Evolutionary conservation across 2,888 invertebrate genomes (phyloP).

Genomic region (Nephrotoma guestfalica): DNA sequence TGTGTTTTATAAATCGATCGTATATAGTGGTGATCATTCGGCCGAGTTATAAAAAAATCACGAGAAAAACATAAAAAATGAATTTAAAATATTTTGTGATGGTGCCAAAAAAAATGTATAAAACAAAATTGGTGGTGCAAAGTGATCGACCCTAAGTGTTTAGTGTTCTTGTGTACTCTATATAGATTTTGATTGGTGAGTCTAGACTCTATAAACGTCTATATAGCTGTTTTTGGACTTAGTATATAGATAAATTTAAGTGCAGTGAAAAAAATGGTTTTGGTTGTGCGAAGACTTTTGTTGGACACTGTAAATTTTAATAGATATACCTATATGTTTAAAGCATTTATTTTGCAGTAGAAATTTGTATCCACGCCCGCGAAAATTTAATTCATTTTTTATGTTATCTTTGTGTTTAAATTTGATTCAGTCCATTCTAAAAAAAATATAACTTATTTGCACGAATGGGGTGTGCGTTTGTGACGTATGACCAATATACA

Average conservation of each 20-base stretch:
- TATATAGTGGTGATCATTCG: not conserved
- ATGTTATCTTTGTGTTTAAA: not conserved
- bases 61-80: not conserved
- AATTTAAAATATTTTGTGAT: not conserved
- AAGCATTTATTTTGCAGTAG: not conserved
- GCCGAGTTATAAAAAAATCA: not conserved
- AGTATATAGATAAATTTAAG: not conserved
- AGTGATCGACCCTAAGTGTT: not conserved
- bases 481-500: not conserved
- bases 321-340: not conserved
- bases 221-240: not conserved
- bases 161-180: not conserved
- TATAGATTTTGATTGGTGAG: not conserved
- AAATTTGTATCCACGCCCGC: not conserved
- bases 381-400: not conserved
- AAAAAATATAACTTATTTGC: not conserved
- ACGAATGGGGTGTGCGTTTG: not conserved
- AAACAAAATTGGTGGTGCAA: too few species aligned
- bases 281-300: not conserved
- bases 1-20: not conserved
- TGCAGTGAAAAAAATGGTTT: not conserved
- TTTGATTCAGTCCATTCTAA: not conserved
- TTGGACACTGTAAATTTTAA: not conserved
- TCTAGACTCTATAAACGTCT: not conserved
- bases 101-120: not conserved